Conservation (phyloP, 1,140 invertebrate species). For the Megalopta genalis region DNA sequence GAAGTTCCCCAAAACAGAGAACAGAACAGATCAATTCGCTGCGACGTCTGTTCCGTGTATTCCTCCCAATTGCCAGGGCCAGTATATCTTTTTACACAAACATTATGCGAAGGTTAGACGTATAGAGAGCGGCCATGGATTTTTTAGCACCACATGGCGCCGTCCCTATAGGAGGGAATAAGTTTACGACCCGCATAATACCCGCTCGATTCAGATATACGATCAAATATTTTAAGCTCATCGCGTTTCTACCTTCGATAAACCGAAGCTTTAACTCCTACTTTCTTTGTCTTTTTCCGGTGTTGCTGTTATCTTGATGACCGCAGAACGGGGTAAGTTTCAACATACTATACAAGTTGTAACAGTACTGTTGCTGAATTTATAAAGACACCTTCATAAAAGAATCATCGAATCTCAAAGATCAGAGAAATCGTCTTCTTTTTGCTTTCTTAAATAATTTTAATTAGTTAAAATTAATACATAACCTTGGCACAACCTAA, state of each 20-base stretch:
- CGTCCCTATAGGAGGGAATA: not conserved
- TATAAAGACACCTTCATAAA: no score
- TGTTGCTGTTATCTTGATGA: not conserved
- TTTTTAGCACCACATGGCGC: not conserved
- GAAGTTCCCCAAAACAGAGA: no score
- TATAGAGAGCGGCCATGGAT: not conserved
- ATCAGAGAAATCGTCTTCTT: no score
- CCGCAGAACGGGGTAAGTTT: slow-evolving; percentile 78
- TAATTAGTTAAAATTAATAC: no score
- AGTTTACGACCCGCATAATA: not conserved
- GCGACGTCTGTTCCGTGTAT: not conserved
- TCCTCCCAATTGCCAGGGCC: not conserved
- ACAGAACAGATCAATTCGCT: not conserved
- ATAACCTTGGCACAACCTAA: no score
- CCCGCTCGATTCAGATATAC: not conserved
- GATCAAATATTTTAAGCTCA: not conserved
- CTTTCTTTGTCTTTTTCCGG: slow-evolving; percentile 9
- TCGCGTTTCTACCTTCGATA: not conserved
- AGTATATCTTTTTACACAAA: not conserved
- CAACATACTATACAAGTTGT: not conserved
- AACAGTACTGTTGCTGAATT: no score
- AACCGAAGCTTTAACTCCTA: not conserved
- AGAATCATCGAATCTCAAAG: no score
- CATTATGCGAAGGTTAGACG: slow-evolving; percentile 9
- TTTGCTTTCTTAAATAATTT: no score